Evolutionary conservation across 2,888 invertebrate species (phyloP).

Genomic region (Drepana falcataria): DNA sequence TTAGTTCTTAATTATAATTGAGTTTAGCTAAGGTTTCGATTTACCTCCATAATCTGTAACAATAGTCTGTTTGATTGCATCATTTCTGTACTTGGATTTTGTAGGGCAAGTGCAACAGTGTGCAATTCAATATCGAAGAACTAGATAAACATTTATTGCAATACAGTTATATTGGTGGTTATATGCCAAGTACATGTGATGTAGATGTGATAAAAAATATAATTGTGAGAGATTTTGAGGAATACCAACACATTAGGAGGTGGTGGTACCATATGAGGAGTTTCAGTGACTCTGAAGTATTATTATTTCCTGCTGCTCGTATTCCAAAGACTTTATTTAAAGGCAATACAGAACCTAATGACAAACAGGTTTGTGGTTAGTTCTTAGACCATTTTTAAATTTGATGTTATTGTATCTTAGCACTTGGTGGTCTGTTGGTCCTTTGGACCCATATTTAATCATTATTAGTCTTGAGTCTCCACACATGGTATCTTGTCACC

Average conservation of each 20-base stretch:
- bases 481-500: conserved; percentile 64
- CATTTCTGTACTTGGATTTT: conserved; percentile 37
- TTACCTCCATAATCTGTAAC: not conserved
- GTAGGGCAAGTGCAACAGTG: conserved; percentile 43
- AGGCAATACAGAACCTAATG: conserved; percentile 37
- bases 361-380: conserved; percentile 51
- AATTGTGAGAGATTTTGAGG: conserved; percentile 46
- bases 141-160: conserved; percentile 67
- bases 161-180: conserved; percentile 79
- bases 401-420: conserved; percentile 1
- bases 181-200: conserved; percentile 74
- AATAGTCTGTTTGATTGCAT: conserved; percentile 28
- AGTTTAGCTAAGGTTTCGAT: conserved; percentile 1
- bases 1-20: conserved; percentile 44
- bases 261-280: conserved; percentile 82
- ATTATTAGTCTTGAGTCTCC: conserved; percentile 36
- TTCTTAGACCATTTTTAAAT: conserved; percentile 9
- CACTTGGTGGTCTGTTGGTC: conserved; percentile 10
- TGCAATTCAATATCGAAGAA: conserved; percentile 42
- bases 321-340: conserved; percentile 35
- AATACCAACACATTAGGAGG: conserved; percentile 72
- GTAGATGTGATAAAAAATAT: conserved; percentile 50
- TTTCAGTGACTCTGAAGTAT: conserved; percentile 73
- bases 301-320: conserved; percentile 49
- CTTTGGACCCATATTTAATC: conserved; percentile 14